Evolutionary conservation across 2,113 vertebrate genomes (phyloP), one percentile per base, ranked within the genome.

Genomic region (Prolemur simus): DNA sequence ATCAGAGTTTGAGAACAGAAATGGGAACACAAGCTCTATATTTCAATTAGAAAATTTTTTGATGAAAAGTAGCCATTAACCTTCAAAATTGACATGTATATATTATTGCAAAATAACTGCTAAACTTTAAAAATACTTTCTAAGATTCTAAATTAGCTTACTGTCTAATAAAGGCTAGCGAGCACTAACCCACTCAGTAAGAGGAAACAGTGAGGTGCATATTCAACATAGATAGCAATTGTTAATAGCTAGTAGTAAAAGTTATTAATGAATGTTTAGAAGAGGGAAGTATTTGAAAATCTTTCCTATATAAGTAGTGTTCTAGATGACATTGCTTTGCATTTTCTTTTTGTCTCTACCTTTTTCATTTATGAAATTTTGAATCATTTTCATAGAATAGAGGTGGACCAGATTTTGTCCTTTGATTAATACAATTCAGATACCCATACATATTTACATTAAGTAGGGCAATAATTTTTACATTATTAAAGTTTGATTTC

Each of bases 291-390:
- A 21, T 23, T 11, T 78, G 27, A 78, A 86, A 83, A 13, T 82
- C 32, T 81, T 81, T 81, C 27, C 14, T 85, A 1, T 64, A 54
- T 13, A 73, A 47, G 5, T 58, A 8, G 12, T 82, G 80, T 85
- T 66, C 20, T 89, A 60, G 42, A 20, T 95, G 85, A 81, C 29
- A 49, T 83, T 73, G 17, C 87, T 94, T 94, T 87, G 32, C 3
- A n/a, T 71, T 88, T 84, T 47, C 20, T 60, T 85, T 94, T 74
- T 84, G 74, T 89, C 23, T 89, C 69, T 96, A 85, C 66, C 37
- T 37, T 66, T 23, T 94, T 97, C 15, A 68, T 94, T 94, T 94
- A 80, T 87, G 42, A 88, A 93, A 68, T 74, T 96, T 93, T 96
- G 58, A 91, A 86, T 92, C 37, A 78, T 92, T 91, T 91, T 96